Evolutionary conservation across 2,113 vertebrate genomes (phyloP), one percentile per base, ranked within the genome.

Genomic region (Atrichornis clamosus): DNA sequence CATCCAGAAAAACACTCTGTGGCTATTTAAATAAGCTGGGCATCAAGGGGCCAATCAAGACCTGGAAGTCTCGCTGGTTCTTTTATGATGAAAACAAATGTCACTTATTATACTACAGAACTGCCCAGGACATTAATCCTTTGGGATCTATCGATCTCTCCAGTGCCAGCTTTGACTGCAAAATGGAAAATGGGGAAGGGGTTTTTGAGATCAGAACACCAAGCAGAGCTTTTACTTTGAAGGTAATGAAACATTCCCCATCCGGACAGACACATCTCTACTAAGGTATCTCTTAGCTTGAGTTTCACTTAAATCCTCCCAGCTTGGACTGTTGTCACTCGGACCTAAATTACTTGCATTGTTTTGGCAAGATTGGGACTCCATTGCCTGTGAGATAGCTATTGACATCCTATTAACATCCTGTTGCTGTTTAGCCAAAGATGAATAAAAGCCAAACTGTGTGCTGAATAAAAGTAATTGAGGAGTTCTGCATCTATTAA

Each of bases 41-140:
- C 0, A 97, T 98, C 63, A 98, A 98, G 74, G 99, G 99, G 1
- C 99, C 99, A 3, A 98, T 99, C 50, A 98, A 97, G 91, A 96
- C 98, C 55, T 99, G 99, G 99, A 99, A 99, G 92, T 98, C 96
- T 80, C 99, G 99, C 28, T 99, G 99, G 99, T 99, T 99, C 92
- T 98, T 97, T 56, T 99, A 98, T 0, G 99, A 99, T 82, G 98
- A 98, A 94, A 98, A 97, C 79, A 99, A 98, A 85, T 99, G 99
- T 94, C 97, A 98, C 87, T 96, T 96, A 86, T 97, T 98, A 19
- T 99, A 99, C 91, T 99, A 98, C 91, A 98, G 99, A 68, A 99
- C 98, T 1, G 98, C 98, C 3, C 98, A 99, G 77, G 99, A 99
- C 21, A 96, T 98, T 46, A 98, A 95, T 73, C 98, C 99, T 15